Evolutionary conservation across 2,888 invertebrate genomes (phyloP).

Genomic region (Iphiclides podalirius): DNA sequence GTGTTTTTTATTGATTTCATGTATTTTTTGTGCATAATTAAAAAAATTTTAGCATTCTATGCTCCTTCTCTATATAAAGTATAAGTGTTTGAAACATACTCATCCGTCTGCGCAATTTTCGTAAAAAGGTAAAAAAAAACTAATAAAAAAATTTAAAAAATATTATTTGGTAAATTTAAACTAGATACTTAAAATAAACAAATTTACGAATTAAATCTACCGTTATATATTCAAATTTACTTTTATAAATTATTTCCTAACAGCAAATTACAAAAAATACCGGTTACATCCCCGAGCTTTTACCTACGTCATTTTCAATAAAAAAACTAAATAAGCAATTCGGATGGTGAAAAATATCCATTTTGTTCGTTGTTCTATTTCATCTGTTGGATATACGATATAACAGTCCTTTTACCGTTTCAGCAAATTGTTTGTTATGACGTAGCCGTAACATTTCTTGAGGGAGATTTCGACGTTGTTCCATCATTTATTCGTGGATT

Average conservation of each 20-base stretch:
- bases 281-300: neutral
- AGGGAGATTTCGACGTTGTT: conserved; percentile 14
- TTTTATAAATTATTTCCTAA: no score
- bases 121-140: no score
- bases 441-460: conserved; percentile 14
- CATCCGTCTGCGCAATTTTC: no score
- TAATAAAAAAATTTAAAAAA: no score
- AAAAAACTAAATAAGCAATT: conserved; percentile 6
- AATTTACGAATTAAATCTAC: neutral
- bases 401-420: conserved; percentile 7
- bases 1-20: no score
- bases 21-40: no score
- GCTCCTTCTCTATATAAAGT: no score
- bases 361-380: conserved; percentile 5
- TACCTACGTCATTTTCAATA: neutral
- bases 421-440: conserved; percentile 14
- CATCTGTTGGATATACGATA: conserved; percentile 6
- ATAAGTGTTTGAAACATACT: no score
- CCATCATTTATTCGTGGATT: conserved; percentile 7
- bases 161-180: neutral
- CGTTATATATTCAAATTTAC: no score
- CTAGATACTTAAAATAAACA: neutral
- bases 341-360: conserved; percentile 5
- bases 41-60: no score
- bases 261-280: neutral